These are phyloP conservation scores for Dromiciops gliroides DNA, from an alignment of 2,113 vertebrate species.

Conservation along the genomic window DNA sequence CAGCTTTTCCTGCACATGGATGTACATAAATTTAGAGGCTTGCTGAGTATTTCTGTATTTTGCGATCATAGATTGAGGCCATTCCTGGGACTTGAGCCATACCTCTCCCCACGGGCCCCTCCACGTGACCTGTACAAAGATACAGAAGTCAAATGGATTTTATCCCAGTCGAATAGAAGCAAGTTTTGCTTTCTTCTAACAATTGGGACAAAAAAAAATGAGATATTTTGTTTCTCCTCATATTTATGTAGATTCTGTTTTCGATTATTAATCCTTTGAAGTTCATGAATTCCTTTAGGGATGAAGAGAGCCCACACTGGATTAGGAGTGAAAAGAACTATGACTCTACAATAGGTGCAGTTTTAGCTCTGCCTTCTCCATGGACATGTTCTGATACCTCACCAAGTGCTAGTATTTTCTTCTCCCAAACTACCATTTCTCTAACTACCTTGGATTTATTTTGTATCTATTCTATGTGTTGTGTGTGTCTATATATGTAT, in stretches of 20 bases:
- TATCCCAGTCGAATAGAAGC: neutral
- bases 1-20: slow-evolving; percentile 28
- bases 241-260: slow-evolving; percentile 52
- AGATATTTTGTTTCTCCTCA: slow-evolving; percentile 22
- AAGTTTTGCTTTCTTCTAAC: neutral
- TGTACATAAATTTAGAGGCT: slow-evolving; percentile 54
- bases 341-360: neutral
- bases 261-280: slow-evolving; percentile 39
- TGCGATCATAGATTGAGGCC: slow-evolving; percentile 36
- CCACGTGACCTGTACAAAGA: slow-evolving; percentile 23
- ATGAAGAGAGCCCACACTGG: neutral
- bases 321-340: neutral
- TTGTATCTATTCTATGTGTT: neutral
- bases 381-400: neutral
- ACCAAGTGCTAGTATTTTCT: neutral
- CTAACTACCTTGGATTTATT: neutral
- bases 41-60: neutral
- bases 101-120: neutral
- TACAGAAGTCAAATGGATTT: neutral
- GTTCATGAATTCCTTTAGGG: slow-evolving; percentile 36
- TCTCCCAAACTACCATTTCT: neutral
- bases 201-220: slow-evolving; percentile 35
- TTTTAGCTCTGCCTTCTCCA: neutral
- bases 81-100: neutral
- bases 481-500: too few species aligned